Evolutionary conservation across 2,113 vertebrate species (phyloP).

Genomic region (Pogonocichla stellata): DNA sequence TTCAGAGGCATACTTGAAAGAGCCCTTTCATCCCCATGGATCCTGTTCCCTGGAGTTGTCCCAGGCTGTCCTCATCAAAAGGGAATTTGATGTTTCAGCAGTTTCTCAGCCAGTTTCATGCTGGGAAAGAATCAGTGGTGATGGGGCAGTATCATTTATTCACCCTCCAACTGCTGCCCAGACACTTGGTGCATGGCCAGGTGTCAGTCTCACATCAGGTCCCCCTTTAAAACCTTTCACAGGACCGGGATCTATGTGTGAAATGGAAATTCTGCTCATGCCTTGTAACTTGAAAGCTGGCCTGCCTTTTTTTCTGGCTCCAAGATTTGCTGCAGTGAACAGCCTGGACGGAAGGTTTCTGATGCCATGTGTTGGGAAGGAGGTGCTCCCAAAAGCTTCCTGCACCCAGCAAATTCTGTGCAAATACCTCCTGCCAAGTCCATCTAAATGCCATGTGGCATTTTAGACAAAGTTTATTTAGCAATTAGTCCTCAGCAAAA

Average conservation of each 20-base stretch:
- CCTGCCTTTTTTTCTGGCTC: background rate
- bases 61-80: slow-evolving; percentile 36
- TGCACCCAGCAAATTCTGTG: background rate
- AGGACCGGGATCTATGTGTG: background rate
- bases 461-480: background rate
- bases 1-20: slow-evolving; percentile 10
- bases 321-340: background rate
- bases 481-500: background rate
- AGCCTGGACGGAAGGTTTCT: background rate
- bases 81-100: slow-evolving; percentile 47
- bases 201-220: background rate
- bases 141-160: slow-evolving; percentile 13
- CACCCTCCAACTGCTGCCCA: background rate
- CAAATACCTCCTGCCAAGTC: background rate
- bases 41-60: slow-evolving; percentile 34
- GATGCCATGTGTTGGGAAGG: background rate
- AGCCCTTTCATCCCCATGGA: slow-evolving; percentile 18
- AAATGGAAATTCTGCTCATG: background rate
- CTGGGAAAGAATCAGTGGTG: slow-evolving; percentile 6
- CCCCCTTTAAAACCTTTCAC: background rate
- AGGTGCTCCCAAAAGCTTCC: background rate
- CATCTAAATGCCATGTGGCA: background rate
- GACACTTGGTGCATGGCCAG: background rate
- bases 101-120: slow-evolving; percentile 38
- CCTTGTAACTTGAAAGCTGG: background rate